Base-by-base conservation (phyloP, 1,140 invertebrate genomes). In the Heliconius himera region DNA sequence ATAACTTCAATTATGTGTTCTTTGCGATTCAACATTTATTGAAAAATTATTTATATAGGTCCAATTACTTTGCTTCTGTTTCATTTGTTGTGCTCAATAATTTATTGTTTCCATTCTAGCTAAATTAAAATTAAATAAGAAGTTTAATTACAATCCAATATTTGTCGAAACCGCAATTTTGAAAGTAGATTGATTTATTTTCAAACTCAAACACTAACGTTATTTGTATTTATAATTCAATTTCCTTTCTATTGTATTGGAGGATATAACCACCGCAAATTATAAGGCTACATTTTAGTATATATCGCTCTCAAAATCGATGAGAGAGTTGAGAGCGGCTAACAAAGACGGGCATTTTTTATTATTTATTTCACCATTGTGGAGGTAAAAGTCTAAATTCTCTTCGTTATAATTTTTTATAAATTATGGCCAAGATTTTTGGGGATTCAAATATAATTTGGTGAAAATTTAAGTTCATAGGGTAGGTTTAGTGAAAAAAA, bases 161-260 rank as follows among this genome's bases (percentile, higher is more conserved):
- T 75, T 79, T 76, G 74, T 29, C 73, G 74, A 79, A 79, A 79
- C 78, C 78, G 49, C 78, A 79, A 71, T 76, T 29, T 51, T n/a
- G 54, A 54, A 78, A 79, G 70, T 79, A 75, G 41, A 76, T 79
- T 56, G 73, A 74, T 79, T 76, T 75, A 33, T 75, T 74, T 74
- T 56, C 78, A 70, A 51, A 79, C 54, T 72, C 60, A 49, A 49
- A 72, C 72, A 33, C 73, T 33, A 79, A 75, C 74, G 29, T 51
- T 80, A 73, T 80, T 80, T 80, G 74, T 70, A 26, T 36, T 74
- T 26, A 33, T 80, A 72, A 76, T 80, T 49, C 73, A 80, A 80
- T 76, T 80, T 80, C 66, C 22, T 49, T 70, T 76, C 70, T 75
- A 76, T 41, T 70, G 18, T 80, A 71, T 79, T 60, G 29, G 46